phyloP scores from a whole-genome alignment of 1,140 invertebrate genomes.

The Drosophila neocordata region DNA sequence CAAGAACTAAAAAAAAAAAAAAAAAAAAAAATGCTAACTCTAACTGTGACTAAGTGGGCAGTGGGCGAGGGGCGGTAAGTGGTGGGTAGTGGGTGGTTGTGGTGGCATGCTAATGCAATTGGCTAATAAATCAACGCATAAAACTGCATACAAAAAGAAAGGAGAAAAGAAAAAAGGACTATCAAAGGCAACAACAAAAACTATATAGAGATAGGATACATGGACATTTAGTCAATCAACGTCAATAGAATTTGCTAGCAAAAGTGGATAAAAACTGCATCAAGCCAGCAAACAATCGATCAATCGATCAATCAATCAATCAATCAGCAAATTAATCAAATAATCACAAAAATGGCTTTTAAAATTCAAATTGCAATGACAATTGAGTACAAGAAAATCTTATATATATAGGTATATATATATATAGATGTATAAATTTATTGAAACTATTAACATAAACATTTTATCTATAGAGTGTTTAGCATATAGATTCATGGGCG shows the following conservation, averaged over 20 bases:
- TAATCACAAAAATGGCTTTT: neutral
- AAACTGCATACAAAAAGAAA: conserved; percentile 61
- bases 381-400: no score
- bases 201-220: conserved; percentile 20
- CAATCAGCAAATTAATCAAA: conserved; percentile 26
- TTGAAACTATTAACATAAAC: no score
- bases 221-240: conserved; percentile 48
- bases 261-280: conserved; percentile 27
- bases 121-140: conserved; percentile 67
- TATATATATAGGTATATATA: no score
- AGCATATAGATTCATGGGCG: no score
- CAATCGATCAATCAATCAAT: conserved; percentile 51
- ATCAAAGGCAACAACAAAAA: conserved; percentile 24
- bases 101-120: conserved; percentile 67
- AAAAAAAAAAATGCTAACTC: no score
- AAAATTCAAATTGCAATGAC: neutral
- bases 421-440: no score
- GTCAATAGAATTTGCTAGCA: conserved; percentile 31
- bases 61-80: neutral
- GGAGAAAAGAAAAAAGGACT: no score
- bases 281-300: conserved; percentile 51
- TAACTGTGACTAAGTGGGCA: no score
- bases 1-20: neutral
- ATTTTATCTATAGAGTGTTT: no score
- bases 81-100: neutral